A percentile compares a stretch with the other conserved stretches of the same genome.
Conservation (phyloP, 2,113 vertebrate genomes). For the Pangasianodon hypophthalmus region DNA sequence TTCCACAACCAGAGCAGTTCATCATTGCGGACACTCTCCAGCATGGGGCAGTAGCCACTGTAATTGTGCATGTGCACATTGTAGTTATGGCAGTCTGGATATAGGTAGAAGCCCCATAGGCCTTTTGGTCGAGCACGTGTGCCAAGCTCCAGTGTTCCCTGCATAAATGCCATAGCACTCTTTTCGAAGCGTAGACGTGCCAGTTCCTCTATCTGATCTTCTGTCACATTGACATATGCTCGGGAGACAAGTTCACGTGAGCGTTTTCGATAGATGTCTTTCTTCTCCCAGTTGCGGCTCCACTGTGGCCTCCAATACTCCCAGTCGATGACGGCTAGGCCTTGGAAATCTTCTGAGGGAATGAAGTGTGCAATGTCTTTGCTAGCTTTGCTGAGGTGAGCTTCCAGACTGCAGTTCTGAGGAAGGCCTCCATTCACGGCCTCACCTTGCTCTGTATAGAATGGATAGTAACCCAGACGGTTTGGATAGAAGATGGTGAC, state of each 20-base stretch:
- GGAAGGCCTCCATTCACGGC: conserved; percentile 75
- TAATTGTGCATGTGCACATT: conserved; percentile 75
- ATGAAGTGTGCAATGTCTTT: conserved; percentile 76
- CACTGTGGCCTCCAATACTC: conserved; percentile 80
- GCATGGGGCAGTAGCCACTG: conserved; percentile 73
- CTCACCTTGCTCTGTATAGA: conserved; percentile 70
- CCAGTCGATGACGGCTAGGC: conserved; percentile 78
- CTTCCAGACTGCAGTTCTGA: conserved; percentile 79
- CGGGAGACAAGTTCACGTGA: conserved; percentile 71
- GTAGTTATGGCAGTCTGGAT: conserved; percentile 84
- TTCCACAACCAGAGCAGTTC: conserved; percentile 83
- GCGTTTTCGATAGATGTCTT: conserved; percentile 73
- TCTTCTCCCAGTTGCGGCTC: conserved; percentile 75
- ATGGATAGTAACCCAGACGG: conserved; percentile 78
- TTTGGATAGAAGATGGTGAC: conserved; percentile 84
- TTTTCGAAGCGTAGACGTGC: conserved; percentile 77
- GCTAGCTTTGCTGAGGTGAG: conserved; percentile 73
- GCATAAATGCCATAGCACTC: conserved; percentile 79
- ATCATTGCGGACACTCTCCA: conserved; percentile 78
- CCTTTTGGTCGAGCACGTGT: conserved; percentile 72
- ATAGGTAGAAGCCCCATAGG: conserved; percentile 82
- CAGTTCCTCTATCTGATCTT: conserved; percentile 69
- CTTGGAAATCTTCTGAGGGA: conserved; percentile 74
- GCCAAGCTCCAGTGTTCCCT: conserved; percentile 76
- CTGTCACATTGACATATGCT: conserved; percentile 71